phyloP scores from a whole-genome alignment of 2,113 vertebrate genomes.

The Glaucidium brasilianum region DNA sequence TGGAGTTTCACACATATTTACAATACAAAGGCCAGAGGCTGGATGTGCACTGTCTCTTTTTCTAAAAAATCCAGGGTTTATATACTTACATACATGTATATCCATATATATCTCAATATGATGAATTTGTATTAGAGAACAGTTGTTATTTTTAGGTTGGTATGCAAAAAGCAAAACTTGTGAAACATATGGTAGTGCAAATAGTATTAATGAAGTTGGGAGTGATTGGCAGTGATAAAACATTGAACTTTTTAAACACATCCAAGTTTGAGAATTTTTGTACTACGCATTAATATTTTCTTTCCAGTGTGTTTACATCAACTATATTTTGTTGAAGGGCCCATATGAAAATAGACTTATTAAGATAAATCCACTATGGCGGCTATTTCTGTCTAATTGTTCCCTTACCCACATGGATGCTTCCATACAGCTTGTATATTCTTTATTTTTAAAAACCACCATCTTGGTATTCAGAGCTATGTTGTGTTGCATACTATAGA shows the following conservation, averaged over 20 bases:
- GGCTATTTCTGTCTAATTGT: background rate
- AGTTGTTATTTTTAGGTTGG: background rate
- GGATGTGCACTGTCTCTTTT: background rate
- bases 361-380: background rate
- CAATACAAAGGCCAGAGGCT: background rate
- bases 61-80: background rate
- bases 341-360: background rate
- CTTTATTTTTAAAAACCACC: background rate
- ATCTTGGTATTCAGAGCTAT: background rate
- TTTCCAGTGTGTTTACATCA: background rate
- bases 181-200: background rate
- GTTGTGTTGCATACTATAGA: background rate
- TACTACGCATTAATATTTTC: background rate
- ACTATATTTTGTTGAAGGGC: background rate
- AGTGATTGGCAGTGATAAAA: background rate
- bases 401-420: background rate
- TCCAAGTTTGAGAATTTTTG: background rate
- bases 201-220: background rate
- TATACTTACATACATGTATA: background rate
- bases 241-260: background rate
- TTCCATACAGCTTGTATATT: background rate
- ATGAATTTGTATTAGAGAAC: background rate
- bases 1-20: background rate
- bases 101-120: background rate
- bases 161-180: background rate